Percentiles rank a stretch among this genome's conserved stretches.
Evolutionary conservation across 1,140 invertebrate species (phyloP).

Genomic region (Drosophila sulfurigaster): DNA sequence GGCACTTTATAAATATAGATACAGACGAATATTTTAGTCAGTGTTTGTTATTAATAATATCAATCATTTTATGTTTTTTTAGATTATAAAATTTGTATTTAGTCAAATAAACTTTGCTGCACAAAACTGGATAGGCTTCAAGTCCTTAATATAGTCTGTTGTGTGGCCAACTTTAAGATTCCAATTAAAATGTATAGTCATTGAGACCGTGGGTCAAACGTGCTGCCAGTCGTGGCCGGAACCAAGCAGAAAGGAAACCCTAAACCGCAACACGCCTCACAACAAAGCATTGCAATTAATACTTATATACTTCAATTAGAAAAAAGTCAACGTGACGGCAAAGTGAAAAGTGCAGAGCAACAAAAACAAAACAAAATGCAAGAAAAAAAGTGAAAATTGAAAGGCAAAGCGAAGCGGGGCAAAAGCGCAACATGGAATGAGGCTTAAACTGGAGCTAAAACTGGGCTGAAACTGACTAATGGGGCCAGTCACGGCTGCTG

Average conservation of each 20-base stretch:
- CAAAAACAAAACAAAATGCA: slow-evolving; percentile 18
- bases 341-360: slow-evolving; percentile 28
- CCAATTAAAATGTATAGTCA: slow-evolving; percentile 41
- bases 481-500: slow-evolving; percentile 62
- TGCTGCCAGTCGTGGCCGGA: background rate
- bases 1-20: too few relatives aligned
- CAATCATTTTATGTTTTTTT: too few relatives aligned
- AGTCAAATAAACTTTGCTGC: too few relatives aligned
- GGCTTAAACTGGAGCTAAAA: slow-evolving; percentile 35
- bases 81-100: too few relatives aligned
- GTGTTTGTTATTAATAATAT: too few relatives aligned
- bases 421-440: slow-evolving; percentile 34
- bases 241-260: slow-evolving; percentile 28
- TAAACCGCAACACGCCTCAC: slow-evolving; percentile 58
- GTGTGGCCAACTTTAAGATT: slow-evolving; percentile 33
- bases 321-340: slow-evolving; percentile 54
- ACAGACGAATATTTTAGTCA: too few relatives aligned
- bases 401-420: slow-evolving; percentile 57
- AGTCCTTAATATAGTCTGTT: background rate
- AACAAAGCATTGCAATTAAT: slow-evolving; percentile 80
- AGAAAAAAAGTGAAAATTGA: slow-evolving; percentile 75
- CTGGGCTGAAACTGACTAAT: slow-evolving; percentile 55
- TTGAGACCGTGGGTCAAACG: slow-evolving; percentile 18
- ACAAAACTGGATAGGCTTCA: background rate
- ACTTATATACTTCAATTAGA: slow-evolving; percentile 77